Evolutionary conservation across 2,797 vertebrate species (phyloP), one percentile per base, ranked within the genome.

Genomic region (Meda fulgida): DNA sequence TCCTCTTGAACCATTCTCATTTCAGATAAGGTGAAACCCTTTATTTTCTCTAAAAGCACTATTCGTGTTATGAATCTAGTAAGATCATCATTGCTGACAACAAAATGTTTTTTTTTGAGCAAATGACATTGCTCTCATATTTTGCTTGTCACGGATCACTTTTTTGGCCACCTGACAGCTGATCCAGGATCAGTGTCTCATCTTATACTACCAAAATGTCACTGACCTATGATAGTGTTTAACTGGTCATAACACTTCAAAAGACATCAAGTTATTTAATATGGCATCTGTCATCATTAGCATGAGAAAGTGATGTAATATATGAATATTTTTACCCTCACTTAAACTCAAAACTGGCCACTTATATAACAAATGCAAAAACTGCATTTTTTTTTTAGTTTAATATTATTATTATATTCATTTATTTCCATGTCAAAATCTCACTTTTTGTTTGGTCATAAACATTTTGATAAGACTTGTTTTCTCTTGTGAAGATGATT

Each of bases 131-230:
- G 51, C 11, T 36, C 1, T 55, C 7, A 51, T 76, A 38, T n/a
- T 77, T 77, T 77, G 5, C 16, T 65, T 43, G n/a, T 43, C 18
- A 21, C n/a, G 0, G 51, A 75, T 66, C 34, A 79, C 58, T 72
- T 36, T 23, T n/a, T 85, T 86, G 67, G 79, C 84, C 86, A 87
- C 86, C 36, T 80, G 81, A 87, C 81, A 89, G 86, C 81, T 86
- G 87, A 85, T 78, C 76, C 55, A 60, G 48, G 40, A 69, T 78
- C 58, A 40, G 38, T 43, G 18, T 76, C 29, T n/a, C 46, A 63
- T 29, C 60, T 84, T 60, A 84, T n/a, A 86, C 76, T 43, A 53
- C 2, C 53, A 46, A 72, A 38, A 63, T 46, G 6, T 81, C n/a
- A 63, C 7, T 81, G 69, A 43, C 69, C 69, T 46, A 34, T 72